Conservation (phyloP, 2,888 invertebrate species). For the Caenorhabditis japonica region DNA sequence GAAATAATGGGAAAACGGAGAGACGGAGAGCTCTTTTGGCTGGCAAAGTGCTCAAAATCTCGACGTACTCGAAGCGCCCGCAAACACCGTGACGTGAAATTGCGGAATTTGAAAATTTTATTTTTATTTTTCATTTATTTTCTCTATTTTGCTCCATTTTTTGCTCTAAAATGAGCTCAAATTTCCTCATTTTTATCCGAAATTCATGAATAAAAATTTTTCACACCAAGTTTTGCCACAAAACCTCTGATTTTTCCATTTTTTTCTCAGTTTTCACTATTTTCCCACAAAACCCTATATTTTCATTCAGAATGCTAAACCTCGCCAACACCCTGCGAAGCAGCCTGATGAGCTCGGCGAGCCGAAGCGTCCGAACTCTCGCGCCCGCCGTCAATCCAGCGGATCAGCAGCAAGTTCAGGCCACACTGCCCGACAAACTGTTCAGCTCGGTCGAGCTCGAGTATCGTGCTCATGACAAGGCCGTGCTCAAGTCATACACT, state of each 20-base stretch:
- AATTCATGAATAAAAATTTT: too few relatives aligned
- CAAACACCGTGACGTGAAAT: slow-evolving; percentile 25
- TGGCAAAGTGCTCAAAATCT: neutral
- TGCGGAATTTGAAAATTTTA: slow-evolving; percentile 22
- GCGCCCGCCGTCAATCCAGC: slow-evolving; percentile 49
- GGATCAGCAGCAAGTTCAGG: slow-evolving; percentile 49
- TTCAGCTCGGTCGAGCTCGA: slow-evolving; percentile 69
- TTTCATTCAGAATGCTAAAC: slow-evolving; percentile 34
- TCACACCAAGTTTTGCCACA: too few relatives aligned
- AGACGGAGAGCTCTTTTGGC: neutral
- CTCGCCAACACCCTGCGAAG: slow-evolving; percentile 13
- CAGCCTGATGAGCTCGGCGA: slow-evolving; percentile 7
- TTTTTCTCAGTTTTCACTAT: slow-evolving; percentile 1
- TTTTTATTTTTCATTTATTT: slow-evolving; percentile 1
- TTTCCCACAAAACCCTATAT: slow-evolving; percentile 1
- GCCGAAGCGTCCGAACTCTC: slow-evolving; percentile 34
- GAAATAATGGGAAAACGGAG: too few relatives aligned
- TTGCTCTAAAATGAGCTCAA: neutral
- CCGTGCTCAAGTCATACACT: slow-evolving; percentile 72
- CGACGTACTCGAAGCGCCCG: slow-evolving; percentile 9
- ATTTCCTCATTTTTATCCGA: neutral
- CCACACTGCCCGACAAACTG: slow-evolving; percentile 44
- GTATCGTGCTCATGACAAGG: slow-evolving; percentile 73
- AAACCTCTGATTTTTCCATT: neutral
- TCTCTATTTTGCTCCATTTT: neutral